A percentile compares a stretch with the other conserved stretches of the same genome.
These are phyloP conservation scores for Limnothrissa miodon DNA, from an alignment of 2,113 vertebrate genomes.

Conservation along the genomic window DNA sequence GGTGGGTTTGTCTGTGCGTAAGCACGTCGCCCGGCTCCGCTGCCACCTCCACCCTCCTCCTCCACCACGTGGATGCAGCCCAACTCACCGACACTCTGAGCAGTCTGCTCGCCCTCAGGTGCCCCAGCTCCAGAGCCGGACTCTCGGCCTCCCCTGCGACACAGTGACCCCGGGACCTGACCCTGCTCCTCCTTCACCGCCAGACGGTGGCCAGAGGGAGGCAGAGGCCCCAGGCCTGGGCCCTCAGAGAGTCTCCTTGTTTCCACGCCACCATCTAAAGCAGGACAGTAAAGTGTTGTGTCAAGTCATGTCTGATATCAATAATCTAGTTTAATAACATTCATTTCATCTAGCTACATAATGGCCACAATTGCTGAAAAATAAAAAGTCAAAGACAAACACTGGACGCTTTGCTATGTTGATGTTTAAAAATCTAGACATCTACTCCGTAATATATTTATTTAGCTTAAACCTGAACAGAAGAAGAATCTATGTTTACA, in stretches of 20 bases:
- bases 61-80: constrained; percentile 60
- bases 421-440: no score
- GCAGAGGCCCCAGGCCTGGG: constrained; percentile 55
- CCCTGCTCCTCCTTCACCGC: constrained; percentile 74
- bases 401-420: no score
- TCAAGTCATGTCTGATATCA: neutral
- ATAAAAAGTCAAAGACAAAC: neutral
- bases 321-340: neutral
- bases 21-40: constrained; percentile 48
- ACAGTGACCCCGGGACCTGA: constrained; percentile 44
- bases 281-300: neutral
- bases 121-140: constrained; percentile 48
- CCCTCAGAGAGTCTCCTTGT: constrained; percentile 48
- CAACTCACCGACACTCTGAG: constrained; percentile 61
- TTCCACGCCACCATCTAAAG: neutral
- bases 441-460: no score
- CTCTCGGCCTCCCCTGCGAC: constrained; percentile 46
- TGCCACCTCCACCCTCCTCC: constrained; percentile 57
- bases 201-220: constrained; percentile 55
- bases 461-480: no score
- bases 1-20: constrained; percentile 30
- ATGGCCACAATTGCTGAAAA: neutral
- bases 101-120: constrained; percentile 51
- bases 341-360: neutral
- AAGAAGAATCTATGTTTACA: neutral